phyloP scores from a whole-genome alignment of 2,113 vertebrate species.

The Hassar affinis region DNA sequence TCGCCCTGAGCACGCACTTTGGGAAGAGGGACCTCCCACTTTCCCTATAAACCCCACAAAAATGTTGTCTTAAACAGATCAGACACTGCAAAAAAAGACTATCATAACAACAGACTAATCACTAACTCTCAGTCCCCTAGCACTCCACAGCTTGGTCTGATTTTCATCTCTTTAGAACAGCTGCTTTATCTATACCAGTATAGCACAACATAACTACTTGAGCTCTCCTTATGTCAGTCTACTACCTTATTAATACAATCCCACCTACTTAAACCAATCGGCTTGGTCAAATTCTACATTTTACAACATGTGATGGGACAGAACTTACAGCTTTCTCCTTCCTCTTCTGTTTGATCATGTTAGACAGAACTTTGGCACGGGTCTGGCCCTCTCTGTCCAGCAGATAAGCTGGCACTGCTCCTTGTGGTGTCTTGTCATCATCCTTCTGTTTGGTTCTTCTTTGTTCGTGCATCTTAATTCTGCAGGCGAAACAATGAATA shows the following conservation, averaged over 20 bases:
- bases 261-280: neutral
- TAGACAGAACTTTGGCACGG: constrained; percentile 92
- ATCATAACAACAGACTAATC: no score
- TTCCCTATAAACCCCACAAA: constrained; percentile 74
- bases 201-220: neutral
- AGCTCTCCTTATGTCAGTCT: neutral
- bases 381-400: constrained; percentile 94
- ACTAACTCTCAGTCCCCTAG: neutral
- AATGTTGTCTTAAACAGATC: neutral
- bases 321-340: constrained; percentile 97
- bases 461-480: constrained; percentile 98
- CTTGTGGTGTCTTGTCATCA: constrained; percentile 93
- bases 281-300: neutral
- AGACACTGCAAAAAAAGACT: neutral
- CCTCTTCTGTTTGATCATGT: constrained; percentile 99
- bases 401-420: constrained; percentile 91
- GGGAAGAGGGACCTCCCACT: constrained; percentile 96
- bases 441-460: constrained; percentile 92
- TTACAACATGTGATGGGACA: neutral
- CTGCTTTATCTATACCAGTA: neutral
- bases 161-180: neutral
- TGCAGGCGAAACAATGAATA: constrained; percentile 52
- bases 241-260: neutral
- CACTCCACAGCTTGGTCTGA: neutral
- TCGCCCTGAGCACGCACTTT: constrained; percentile 97